These are phyloP conservation scores for Hydriomena furcata DNA, from an alignment of 2,888 invertebrate genomes.

Conservation along the genomic window DNA sequence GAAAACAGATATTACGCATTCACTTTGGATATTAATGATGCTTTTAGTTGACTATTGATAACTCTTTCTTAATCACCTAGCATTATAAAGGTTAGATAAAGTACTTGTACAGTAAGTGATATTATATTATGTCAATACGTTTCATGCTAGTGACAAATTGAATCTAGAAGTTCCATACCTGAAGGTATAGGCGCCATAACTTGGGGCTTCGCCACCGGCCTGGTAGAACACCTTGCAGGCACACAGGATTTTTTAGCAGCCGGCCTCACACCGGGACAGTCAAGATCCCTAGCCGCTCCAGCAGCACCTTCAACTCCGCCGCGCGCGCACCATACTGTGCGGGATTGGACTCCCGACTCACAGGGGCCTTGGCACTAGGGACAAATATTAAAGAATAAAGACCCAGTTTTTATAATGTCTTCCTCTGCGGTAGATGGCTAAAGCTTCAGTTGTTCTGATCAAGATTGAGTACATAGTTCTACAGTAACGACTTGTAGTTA, in stretches of 20 bases:
- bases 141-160: not conserved
- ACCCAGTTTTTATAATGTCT: too few species aligned
- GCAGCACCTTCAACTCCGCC: slow-evolving; percentile 63
- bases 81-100: too few species aligned
- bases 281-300: slow-evolving; percentile 65
- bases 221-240: slow-evolving; percentile 63
- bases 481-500: too few species aligned
- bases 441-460: too few species aligned
- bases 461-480: too few species aligned
- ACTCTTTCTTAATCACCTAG: too few species aligned
- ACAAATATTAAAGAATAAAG: not conserved
- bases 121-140: too few species aligned
- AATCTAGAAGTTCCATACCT: slow-evolving; percentile 40
- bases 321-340: slow-evolving; percentile 81
- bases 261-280: slow-evolving; percentile 75
- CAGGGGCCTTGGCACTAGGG: slow-evolving; percentile 74
- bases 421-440: too few species aligned
- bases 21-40: too few species aligned
- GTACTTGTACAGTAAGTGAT: too few species aligned
- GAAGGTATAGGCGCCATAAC: slow-evolving; percentile 48
- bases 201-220: slow-evolving; percentile 54
- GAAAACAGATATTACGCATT: not conserved
- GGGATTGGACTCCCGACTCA: slow-evolving; percentile 78
- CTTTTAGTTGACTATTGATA: too few species aligned
- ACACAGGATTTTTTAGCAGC: slow-evolving; percentile 69